Evolutionary conservation across 2,113 vertebrate species (phyloP).

Genomic region (Chaetorhynchus papuensis): DNA sequence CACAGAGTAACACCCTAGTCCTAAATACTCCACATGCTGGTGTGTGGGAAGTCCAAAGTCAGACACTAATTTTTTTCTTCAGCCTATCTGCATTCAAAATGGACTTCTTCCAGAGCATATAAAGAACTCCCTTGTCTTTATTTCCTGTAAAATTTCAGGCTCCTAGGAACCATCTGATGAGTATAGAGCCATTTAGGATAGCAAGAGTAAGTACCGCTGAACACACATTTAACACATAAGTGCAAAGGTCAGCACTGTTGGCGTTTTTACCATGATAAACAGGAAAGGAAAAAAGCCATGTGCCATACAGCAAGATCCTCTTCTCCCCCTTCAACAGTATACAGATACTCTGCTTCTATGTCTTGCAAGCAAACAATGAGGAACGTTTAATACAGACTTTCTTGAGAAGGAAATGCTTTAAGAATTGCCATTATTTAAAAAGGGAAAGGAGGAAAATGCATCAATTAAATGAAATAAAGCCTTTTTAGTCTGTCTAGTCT

Average conservation of each 20-base stretch:
- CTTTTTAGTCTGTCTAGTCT: neutral
- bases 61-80: neutral
- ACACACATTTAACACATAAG: neutral
- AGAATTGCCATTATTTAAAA: neutral
- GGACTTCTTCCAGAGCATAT: neutral
- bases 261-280: neutral
- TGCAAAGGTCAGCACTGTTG: neutral
- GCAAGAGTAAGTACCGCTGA: neutral
- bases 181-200: neutral
- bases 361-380: neutral
- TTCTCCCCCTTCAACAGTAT: neutral
- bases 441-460: neutral
- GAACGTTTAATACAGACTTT: neutral
- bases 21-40: neutral
- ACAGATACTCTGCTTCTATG: neutral
- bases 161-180: neutral
- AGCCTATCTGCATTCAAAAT: neutral
- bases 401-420: neutral
- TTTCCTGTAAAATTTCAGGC: neutral
- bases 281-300: neutral
- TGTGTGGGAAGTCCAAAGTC: neutral
- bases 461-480: neutral
- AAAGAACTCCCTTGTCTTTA: neutral
- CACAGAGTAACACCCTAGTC: neutral
- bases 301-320: neutral